Percentiles rank a stretch among this genome's conserved stretches.
These are phyloP conservation scores for Bombus balteatus DNA, from an alignment of 1,140 invertebrate genomes.

Conservation along the genomic window DNA sequence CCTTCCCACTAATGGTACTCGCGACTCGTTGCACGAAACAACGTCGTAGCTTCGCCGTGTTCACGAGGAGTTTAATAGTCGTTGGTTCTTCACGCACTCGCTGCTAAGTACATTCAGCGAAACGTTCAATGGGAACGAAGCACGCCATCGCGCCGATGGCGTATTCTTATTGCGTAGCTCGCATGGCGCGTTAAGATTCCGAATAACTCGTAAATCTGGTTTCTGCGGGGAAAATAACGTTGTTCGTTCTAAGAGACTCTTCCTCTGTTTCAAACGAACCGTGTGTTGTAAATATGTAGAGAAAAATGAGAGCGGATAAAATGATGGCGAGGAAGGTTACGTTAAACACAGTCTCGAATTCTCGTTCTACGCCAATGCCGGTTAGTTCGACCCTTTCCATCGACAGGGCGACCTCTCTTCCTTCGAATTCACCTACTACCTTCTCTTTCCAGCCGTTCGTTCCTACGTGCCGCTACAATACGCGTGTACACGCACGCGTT, in stretches of 20 bases:
- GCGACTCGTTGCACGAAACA: background rate
- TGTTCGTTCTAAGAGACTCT: too few species aligned
- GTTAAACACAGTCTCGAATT: background rate
- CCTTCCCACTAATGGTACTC: background rate
- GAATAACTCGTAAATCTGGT: background rate
- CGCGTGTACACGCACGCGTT: constrained; percentile 14
- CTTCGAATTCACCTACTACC: constrained; percentile 27
- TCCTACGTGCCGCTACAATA: background rate
- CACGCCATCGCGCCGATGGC: background rate
- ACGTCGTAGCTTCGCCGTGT: too few species aligned
- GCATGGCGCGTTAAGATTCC: background rate
- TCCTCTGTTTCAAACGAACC: too few species aligned
- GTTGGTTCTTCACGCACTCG: too few species aligned
- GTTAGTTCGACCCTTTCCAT: constrained; percentile 47
- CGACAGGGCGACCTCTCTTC: constrained; percentile 46
- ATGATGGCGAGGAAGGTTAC: background rate
- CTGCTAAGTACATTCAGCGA: background rate
- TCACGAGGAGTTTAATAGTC: background rate
- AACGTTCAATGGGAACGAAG: background rate
- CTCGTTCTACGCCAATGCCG: constrained; percentile 49
- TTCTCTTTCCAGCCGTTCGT: background rate
- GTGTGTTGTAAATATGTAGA: background rate
- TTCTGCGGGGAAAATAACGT: background rate
- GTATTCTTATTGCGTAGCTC: background rate
- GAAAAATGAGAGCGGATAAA: background rate